phyloP scores from a whole-genome alignment of 2,888 invertebrate genomes.

The Erebia epiphron region DNA sequence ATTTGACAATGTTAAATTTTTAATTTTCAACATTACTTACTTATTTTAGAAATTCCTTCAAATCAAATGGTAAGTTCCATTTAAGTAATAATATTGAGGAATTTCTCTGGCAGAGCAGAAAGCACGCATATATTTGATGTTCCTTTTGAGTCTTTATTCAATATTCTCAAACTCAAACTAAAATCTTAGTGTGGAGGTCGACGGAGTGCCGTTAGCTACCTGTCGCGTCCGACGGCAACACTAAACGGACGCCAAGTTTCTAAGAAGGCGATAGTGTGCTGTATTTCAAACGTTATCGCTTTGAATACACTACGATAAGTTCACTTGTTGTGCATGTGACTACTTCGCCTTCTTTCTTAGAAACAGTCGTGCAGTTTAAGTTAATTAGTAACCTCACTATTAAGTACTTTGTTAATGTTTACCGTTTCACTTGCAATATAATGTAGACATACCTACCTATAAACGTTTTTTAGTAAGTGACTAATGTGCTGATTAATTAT shows the following conservation, averaged over 20 bases:
- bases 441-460: neutral
- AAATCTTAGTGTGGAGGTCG: conserved; percentile 53
- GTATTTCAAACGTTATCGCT: conserved; percentile 79
- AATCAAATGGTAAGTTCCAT: too few species aligned
- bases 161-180: conserved; percentile 25
- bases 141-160: neutral
- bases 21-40: too few species aligned
- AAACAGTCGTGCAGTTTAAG: conserved; percentile 59
- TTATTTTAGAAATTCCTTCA: too few species aligned
- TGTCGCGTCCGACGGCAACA: conserved; percentile 59
- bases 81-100: too few species aligned
- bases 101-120: too few species aligned
- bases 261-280: conserved; percentile 75
- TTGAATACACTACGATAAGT: conserved; percentile 73
- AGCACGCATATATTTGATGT: too few species aligned
- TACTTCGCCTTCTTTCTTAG: conserved; percentile 62
- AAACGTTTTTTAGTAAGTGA: neutral
- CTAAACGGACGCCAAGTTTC: conserved; percentile 62
- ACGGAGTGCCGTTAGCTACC: conserved; percentile 77
- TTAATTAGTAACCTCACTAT: conserved; percentile 51
- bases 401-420: conserved; percentile 19
- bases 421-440: conserved; percentile 1
- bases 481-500: conserved; percentile 9
- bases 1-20: too few species aligned
- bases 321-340: conserved; percentile 68